phyloP scores from a whole-genome alignment of 2,888 invertebrate species.

The Coelopa pilipes region DNA sequence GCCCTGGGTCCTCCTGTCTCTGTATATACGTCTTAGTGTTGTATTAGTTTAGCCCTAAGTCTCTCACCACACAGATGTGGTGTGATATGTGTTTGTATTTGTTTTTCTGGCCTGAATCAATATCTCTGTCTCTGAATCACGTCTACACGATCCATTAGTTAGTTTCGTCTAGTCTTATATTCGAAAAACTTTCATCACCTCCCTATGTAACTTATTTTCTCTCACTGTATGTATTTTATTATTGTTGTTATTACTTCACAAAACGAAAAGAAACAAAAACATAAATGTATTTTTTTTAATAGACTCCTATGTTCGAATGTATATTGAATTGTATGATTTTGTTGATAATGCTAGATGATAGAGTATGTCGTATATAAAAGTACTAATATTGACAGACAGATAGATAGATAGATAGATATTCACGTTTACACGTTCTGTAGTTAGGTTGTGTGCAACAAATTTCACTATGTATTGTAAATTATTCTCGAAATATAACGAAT shows the following conservation, averaged over 20 bases:
- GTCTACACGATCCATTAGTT: slow-evolving; percentile 4
- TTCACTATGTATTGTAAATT: slow-evolving; percentile 24
- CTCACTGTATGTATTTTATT: too few relatives aligned
- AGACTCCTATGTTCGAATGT: slow-evolving; percentile 2
- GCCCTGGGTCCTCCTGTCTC: background rate
- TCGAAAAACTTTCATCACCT: slow-evolving; percentile 8
- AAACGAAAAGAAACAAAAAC: too few relatives aligned
- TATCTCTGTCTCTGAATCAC: background rate
- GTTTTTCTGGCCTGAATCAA: background rate
- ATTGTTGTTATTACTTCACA: too few relatives aligned
- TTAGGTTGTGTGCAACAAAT: slow-evolving; percentile 12
- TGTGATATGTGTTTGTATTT: background rate
- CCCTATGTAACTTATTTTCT: slow-evolving; percentile 2
- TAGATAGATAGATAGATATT: slow-evolving; percentile 1
- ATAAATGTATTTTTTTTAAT: background rate
- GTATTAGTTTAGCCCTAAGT: slow-evolving; percentile 8
- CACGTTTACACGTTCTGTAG: background rate
- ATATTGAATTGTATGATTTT: background rate
- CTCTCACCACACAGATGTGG: background rate
- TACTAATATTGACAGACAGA: too few relatives aligned
- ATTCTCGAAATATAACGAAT: slow-evolving; percentile 4
- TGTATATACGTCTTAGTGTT: slow-evolving; percentile 20
- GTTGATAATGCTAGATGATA: background rate
- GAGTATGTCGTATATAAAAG: background rate
- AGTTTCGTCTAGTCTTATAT: slow-evolving; percentile 28